Conservation (phyloP, 2,888 invertebrate genomes). For the Podabrus alpinus region DNA sequence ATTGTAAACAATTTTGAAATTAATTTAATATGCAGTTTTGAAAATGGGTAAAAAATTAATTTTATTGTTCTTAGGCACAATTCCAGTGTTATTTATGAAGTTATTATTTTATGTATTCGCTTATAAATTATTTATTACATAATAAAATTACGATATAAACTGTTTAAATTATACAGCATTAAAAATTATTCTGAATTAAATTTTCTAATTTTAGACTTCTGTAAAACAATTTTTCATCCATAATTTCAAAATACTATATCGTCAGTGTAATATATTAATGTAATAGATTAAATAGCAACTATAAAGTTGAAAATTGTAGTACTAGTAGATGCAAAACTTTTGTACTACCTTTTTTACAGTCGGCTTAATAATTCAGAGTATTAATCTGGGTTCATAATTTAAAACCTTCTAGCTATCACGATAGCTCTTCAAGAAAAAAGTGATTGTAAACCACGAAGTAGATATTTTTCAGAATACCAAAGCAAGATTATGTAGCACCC, state of each 20-base stretch:
- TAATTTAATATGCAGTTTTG: not conserved
- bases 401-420: not conserved
- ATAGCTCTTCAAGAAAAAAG: not conserved
- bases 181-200: not conserved
- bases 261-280: not conserved
- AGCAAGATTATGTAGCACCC: not conserved
- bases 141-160: not conserved
- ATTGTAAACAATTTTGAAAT: too few relatives aligned
- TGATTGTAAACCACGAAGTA: not conserved
- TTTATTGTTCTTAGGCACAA: not conserved
- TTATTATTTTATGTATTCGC: not conserved
- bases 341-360: not conserved
- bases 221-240: not conserved
- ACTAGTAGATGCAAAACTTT: not conserved
- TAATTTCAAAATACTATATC: not conserved
- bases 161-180: not conserved
- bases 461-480: not conserved
- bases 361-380: not conserved
- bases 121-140: not conserved
- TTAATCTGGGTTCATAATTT: not conserved
- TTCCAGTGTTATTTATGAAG: not conserved
- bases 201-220: not conserved
- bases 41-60: not conserved
- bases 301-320: not conserved
- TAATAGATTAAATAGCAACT: not conserved